Base-by-base conservation (phyloP, 2,888 invertebrate genomes). In the Philaethria dido region DNA sequence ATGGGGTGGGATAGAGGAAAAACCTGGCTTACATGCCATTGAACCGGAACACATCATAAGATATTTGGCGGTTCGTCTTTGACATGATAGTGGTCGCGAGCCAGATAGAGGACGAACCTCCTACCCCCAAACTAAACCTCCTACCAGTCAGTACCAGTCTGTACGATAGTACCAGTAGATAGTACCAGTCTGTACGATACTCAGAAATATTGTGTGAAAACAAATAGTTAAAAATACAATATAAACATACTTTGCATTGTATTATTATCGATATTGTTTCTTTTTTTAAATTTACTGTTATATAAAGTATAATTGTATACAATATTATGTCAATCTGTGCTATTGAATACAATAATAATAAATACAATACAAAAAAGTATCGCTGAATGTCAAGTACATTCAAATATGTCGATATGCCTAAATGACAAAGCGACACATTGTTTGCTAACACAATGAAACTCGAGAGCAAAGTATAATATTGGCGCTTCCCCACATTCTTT, bases 351-450 rank as follows among this genome's bases (percentile, higher is more conserved):
- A 54, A 36, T 50, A 25, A 50, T n/a, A 50, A 50, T 50, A 50
- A 50, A 50, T 25, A 25, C 50, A 52, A 52, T 52, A 52, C 52
- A 33, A n/a, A 33, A 18, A 52, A 18, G 29, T 33, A 42, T 42
- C 42, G 4, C 57, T 16, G 25, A 25, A 57, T n/a, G 9, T 42
- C 42, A 22, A 42, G 11, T 22, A 25, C 13, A 16, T 42, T 57
- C 57, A 42, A 57, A 57, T 57, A 57, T n/a, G 55, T 42, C 57
- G 57, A 57, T 57, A 25, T 57, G 42, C 22, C n/a, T 42, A 57
- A 57, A 57, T 42, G 57, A 57, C 57, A 57, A 57, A 57, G 57
- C 57, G 57, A 25, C 57, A 57, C 42, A 57, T 57, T 57, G 57
- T 57, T 57, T 42, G 57, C 42, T 57, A 42, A 57, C 57, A 57